phyloP scores from a whole-genome alignment of 2,113 vertebrate species.

The Mormyrus lacerda region DNA sequence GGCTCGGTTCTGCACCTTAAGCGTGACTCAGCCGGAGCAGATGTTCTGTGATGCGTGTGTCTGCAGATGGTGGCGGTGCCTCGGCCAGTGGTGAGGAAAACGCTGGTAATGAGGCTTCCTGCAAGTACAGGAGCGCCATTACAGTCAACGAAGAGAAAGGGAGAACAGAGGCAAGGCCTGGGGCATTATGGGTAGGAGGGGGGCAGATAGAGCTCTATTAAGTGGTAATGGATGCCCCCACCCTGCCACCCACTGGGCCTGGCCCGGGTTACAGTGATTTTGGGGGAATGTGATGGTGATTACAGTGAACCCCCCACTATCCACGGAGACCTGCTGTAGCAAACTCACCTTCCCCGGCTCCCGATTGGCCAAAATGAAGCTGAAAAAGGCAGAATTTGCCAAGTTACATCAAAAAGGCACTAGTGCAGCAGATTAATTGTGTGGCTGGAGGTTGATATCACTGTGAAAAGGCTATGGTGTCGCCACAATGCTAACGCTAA shows the following conservation, averaged over 20 bases:
- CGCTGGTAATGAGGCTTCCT: not conserved
- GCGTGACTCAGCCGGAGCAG: not conserved
- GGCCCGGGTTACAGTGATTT: not conserved
- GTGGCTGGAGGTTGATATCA: not conserved
- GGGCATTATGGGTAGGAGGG: conserved; percentile 1
- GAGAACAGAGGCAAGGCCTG: not conserved
- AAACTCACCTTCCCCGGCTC: not conserved
- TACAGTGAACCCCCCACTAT: conserved; percentile 3
- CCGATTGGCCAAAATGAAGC: not conserved
- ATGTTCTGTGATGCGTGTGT: not conserved
- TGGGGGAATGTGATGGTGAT: conserved; percentile 19
- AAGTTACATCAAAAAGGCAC: not conserved
- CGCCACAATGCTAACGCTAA: not conserved
- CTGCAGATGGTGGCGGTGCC: not conserved
- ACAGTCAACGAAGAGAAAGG: not conserved
- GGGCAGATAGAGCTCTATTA: not conserved
- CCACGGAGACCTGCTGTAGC: not conserved
- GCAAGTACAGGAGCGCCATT: not conserved
- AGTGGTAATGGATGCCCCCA: not conserved
- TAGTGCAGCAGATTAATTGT: not conserved
- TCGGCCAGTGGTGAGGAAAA: not conserved
- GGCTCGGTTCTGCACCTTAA: not conserved
- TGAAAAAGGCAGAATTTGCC: not conserved
- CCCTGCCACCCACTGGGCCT: not conserved
- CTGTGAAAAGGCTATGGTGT: not conserved